Evolutionary conservation across 2,113 vertebrate species (phyloP).

Genomic region (Oceanites oceanicus): DNA sequence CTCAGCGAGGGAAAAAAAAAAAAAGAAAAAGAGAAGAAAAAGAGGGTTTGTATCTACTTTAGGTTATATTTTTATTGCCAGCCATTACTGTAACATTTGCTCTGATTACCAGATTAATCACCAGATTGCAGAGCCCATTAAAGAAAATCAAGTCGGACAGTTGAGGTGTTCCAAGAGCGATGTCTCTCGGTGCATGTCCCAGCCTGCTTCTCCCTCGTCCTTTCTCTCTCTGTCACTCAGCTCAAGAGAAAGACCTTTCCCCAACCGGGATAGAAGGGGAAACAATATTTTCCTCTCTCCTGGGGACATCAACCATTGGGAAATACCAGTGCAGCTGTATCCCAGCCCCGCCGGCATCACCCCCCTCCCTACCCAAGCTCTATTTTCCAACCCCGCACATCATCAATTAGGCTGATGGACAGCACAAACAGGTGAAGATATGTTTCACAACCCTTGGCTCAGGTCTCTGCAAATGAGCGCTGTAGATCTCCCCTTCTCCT

Average conservation of each 20-base stretch:
- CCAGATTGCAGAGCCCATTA: constrained; percentile 27
- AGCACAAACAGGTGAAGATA: not conserved
- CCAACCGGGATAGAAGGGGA: not conserved
- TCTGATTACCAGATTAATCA: constrained; percentile 67
- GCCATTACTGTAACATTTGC: constrained; percentile 47
- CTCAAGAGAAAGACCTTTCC: not conserved
- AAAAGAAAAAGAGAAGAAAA: not conserved
- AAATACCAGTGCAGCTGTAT: not conserved
- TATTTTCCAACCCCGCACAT: not conserved
- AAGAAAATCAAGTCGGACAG: constrained; percentile 36
- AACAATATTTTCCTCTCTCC: not conserved
- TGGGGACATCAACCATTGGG: not conserved
- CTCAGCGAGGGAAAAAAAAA: not conserved
- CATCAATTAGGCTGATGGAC: constrained; percentile 3
- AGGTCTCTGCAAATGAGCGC: constrained; percentile 35
- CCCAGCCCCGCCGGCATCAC: not conserved
- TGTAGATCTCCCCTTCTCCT: constrained; percentile 60
- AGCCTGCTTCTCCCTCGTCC: not conserved
- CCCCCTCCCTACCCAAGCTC: not conserved
- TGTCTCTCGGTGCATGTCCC: not conserved
- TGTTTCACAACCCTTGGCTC: constrained; percentile 9
- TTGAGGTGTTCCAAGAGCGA: not conserved
- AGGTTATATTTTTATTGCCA: constrained; percentile 45
- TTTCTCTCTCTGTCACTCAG: not conserved
- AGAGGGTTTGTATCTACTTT: constrained; percentile 33